Evolutionary conservation across 2,797 vertebrate species (phyloP).

Genomic region (Pristis pectinata): DNA sequence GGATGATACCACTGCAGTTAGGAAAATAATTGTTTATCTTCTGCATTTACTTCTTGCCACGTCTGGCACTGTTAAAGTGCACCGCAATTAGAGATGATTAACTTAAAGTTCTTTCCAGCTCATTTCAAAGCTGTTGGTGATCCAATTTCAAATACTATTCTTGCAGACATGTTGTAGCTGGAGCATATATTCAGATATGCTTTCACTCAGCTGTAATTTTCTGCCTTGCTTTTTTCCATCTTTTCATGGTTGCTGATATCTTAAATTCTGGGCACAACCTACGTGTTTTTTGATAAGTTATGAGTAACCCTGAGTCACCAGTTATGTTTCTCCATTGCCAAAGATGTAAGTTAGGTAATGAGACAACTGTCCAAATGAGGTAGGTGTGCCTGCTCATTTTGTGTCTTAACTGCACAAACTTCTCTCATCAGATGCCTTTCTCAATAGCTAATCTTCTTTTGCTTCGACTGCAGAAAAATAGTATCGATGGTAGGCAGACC

Average conservation of each 20-base stretch:
- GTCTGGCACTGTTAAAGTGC: neutral
- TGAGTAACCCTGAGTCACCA: neutral
- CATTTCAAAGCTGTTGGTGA: neutral
- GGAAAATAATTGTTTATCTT: neutral
- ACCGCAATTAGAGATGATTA: neutral
- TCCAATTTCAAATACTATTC: neutral
- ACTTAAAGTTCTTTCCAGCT: neutral
- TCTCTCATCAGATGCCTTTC: neutral
- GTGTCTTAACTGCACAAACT: neutral
- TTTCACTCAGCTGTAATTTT: neutral
- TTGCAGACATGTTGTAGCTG: neutral
- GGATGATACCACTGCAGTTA: neutral
- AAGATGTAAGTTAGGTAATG: neutral
- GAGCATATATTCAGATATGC: neutral
- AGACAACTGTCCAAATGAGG: too few relatives aligned
- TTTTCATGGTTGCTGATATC: neutral
- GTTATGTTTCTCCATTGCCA: neutral
- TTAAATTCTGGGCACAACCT: neutral
- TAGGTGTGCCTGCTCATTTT: neutral
- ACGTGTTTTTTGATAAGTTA: neutral
- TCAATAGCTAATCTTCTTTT: neutral
- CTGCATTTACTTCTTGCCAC: neutral
- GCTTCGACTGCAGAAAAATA: too few relatives aligned
- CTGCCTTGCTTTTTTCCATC: neutral
- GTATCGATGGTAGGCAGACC: neutral